phyloP scores from a whole-genome alignment of 2,797 vertebrate genomes.

The Rousettus madagascariensis region DNA sequence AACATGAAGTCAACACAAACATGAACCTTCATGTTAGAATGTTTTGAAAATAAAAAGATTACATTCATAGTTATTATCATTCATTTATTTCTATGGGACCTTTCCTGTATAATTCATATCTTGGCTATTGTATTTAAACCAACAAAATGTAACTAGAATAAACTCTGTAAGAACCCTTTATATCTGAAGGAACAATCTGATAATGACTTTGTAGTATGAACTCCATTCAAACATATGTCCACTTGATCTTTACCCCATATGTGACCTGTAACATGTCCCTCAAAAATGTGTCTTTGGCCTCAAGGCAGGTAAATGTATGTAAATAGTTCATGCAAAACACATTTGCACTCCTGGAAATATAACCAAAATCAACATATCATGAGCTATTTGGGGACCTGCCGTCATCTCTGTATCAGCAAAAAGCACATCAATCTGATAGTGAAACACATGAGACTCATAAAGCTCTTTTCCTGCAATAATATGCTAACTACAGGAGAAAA shows the following conservation, averaged over 20 bases:
- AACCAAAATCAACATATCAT: background rate
- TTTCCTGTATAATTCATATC: constrained; percentile 65
- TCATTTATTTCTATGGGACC: constrained; percentile 56
- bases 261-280: constrained; percentile 54
- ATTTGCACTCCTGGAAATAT: background rate
- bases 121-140: constrained; percentile 61
- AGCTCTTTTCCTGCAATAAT: background rate
- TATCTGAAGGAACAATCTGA: constrained; percentile 79
- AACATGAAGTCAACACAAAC: constrained; percentile 73
- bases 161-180: constrained; percentile 73
- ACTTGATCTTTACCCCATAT: background rate
- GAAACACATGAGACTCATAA: background rate
- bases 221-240: background rate
- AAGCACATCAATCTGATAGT: background rate
- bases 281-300: constrained; percentile 54
- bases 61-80: constrained; percentile 73
- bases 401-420: background rate
- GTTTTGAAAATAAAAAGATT: constrained; percentile 78
- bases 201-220: constrained; percentile 51
- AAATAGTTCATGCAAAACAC: background rate
- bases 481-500: background rate
- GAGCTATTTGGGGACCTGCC: background rate
- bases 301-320: background rate
- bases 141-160: constrained; percentile 73
- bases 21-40: constrained; percentile 73